These are phyloP conservation scores for Pteropus alecto DNA, from an alignment of 2,113 vertebrate species.

Conservation along the genomic window DNA sequence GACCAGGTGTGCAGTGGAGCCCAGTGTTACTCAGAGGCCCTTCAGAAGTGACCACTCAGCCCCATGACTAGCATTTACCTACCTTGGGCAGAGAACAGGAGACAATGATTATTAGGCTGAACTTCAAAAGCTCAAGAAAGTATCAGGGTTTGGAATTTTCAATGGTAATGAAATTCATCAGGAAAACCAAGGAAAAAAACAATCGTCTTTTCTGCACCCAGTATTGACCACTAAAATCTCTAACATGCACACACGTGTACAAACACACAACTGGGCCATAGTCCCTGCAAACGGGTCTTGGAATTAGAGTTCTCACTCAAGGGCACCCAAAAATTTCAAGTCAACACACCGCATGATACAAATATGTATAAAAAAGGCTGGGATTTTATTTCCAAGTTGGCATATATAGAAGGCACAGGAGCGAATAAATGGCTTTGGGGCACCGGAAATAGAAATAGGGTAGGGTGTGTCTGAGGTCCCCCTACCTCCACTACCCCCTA, in stretches of 20 bases:
- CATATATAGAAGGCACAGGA: background rate
- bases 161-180: background rate
- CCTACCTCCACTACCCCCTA: background rate
- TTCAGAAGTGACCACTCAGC: background rate
- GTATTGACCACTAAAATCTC: background rate
- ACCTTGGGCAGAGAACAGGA: background rate
- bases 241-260: fast-evolving
- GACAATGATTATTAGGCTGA: background rate
- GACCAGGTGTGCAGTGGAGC: background rate
- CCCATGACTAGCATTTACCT: background rate
- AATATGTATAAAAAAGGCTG: background rate
- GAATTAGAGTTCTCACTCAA: background rate
- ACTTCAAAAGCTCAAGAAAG: background rate
- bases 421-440: background rate
- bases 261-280: fast-evolving
- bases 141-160: background rate
- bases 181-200: background rate
- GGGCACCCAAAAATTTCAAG: background rate
- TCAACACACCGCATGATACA: background rate
- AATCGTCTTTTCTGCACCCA: background rate
- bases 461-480: background rate
- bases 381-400: conserved; percentile 61
- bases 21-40: background rate
- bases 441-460: background rate
- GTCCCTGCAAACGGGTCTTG: background rate